Evolutionary conservation across 2,888 invertebrate species (phyloP).

Genomic region (Cryptus armator): DNA sequence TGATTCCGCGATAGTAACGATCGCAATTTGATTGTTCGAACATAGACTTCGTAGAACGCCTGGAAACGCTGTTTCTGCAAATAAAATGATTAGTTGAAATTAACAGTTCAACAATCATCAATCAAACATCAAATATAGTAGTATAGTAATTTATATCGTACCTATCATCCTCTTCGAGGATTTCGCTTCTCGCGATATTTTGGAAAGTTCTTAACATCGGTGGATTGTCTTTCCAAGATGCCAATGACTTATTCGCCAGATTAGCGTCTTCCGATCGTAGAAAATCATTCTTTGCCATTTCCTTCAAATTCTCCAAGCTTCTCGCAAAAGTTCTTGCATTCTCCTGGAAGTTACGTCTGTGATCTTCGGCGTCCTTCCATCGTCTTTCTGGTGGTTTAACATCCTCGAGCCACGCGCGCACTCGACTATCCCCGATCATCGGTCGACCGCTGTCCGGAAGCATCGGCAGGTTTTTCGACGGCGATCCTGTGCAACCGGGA

Average conservation of each 20-base stretch:
- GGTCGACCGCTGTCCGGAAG: constrained; percentile 71
- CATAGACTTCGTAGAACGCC: constrained; percentile 81
- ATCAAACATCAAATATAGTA: neutral
- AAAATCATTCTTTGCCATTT: constrained; percentile 75
- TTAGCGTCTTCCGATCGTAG: constrained; percentile 58
- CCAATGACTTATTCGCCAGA: constrained; percentile 53
- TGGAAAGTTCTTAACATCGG: constrained; percentile 77
- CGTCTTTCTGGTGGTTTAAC: constrained; percentile 80
- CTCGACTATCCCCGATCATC: constrained; percentile 81
- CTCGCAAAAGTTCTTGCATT: constrained; percentile 72
- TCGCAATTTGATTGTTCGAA: constrained; percentile 78
- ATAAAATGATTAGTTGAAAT: neutral
- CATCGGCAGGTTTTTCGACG: constrained; percentile 67
- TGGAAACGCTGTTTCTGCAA: constrained; percentile 76
- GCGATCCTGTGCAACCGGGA: constrained; percentile 87
- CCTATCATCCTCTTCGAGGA: constrained; percentile 78
- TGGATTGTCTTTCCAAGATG: constrained; percentile 78
- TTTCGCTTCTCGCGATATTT: constrained; percentile 80
- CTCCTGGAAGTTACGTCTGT: constrained; percentile 73
- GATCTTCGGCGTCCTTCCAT: constrained; percentile 77
- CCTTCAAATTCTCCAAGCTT: constrained; percentile 76
- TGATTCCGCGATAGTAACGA: constrained; percentile 65
- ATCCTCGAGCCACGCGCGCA: constrained; percentile 83
- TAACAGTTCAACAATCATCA: neutral
- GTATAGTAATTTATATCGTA: constrained; percentile 2